Percentiles rank a stretch among this genome's conserved stretches.
phyloP scores from a whole-genome alignment of 2,888 invertebrate genomes.

The Orthosia gracilis region DNA sequence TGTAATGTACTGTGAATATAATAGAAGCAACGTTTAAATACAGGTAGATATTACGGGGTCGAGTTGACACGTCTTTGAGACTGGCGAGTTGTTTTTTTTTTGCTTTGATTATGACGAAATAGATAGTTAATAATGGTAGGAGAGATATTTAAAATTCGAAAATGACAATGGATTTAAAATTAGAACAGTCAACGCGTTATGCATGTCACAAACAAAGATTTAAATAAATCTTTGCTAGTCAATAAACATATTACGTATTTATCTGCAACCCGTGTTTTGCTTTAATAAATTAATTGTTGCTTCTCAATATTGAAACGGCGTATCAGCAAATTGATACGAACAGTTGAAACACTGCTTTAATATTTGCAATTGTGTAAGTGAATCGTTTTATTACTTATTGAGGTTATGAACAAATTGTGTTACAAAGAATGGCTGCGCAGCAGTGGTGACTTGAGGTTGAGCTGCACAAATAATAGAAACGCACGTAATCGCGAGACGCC shows the following conservation, averaged over 20 bases:
- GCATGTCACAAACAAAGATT: constrained; percentile 32
- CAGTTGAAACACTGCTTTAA: constrained; percentile 32
- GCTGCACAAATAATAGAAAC: constrained; percentile 38
- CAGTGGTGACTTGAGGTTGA: constrained; percentile 14
- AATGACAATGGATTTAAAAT: constrained; percentile 35
- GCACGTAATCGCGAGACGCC: constrained; percentile 14
- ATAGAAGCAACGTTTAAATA: constrained; percentile 22
- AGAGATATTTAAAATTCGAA: constrained; percentile 6
- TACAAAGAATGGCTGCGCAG: constrained; percentile 32
- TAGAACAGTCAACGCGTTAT: constrained; percentile 24
- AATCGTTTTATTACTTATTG: constrained; percentile 57
- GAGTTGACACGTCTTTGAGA: constrained; percentile 63
- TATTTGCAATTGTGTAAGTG: constrained; percentile 54
- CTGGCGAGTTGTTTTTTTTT: constrained; percentile 54
- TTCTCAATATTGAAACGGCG: constrained; percentile 35
- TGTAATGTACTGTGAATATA: constrained; percentile 53
- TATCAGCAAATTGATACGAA: constrained; percentile 57
- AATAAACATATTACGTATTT: constrained; percentile 39
- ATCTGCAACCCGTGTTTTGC: constrained; percentile 29
- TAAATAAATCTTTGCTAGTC: constrained; percentile 33
- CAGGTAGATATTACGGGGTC: constrained; percentile 28
- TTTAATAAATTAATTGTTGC: constrained; percentile 43
- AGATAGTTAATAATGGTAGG: constrained; percentile 14
- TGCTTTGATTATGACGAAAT: constrained; percentile 42
- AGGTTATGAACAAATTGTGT: constrained; percentile 52